Evolutionary conservation across 2,888 invertebrate genomes (phyloP), one percentile per base, ranked within the genome.

Genomic region (Phengaris arion): DNA sequence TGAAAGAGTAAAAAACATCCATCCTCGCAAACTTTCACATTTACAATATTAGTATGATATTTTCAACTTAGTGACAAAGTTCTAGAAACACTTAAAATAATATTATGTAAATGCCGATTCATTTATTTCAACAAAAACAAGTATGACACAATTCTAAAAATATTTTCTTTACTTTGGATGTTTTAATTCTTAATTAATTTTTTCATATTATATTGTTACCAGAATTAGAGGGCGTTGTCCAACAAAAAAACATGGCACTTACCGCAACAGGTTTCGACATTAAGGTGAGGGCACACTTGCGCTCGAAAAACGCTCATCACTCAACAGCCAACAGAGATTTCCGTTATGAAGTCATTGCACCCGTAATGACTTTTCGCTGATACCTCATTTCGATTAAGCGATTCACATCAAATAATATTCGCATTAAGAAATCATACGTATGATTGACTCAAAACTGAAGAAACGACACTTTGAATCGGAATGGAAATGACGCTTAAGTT

Each of bases 311-410:
- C 15, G 9, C 8, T 64, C 10, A 22, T 22, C 15, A n/a, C 8
- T 46, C 46, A 45, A 7, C 68, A 46, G 46, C 45, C 69, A 69
- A 48, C 48, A 15, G 45, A 8, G 7, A 7, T 69, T 6, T 15
- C 70, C 70, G 51, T 70, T 70, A 70, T 70, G 51, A 70, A 70
- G 70, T 48, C 70, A 70, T 51, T 51, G 70, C 70, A 70, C 70
- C n/a, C 48, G 45, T 70, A 51, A 70, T 51, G 70, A 70, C 70
- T 48, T 70, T 10, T 48, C 70, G 15, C 48, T 70, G 70, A 70
- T 51, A 9, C 22, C 15, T 12, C 52, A 52, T 52, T 52, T 52
- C 64, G 64, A 64, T 64, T 64, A 35, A 64, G 64, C 64, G 52
- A 52, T 52, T 12, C 13, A 45, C 64, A 64, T 35, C 64, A 64